phyloP scores from a whole-genome alignment of 37 sponge, comb jelly and placozoan species.

The Tethya wilhelma region DNA sequence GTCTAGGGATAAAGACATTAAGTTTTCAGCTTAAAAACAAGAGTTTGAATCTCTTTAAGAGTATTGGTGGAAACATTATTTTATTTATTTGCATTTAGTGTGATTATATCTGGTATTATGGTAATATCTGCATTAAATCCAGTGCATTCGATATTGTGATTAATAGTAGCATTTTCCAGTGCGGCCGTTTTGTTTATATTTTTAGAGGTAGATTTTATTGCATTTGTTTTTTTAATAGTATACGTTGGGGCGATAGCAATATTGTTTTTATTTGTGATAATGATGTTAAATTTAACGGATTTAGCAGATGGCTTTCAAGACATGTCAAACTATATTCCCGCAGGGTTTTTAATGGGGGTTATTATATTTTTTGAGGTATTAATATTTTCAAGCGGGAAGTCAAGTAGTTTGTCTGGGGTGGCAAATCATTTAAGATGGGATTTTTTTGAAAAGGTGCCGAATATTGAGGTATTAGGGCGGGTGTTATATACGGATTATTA shows the following conservation, averaged over 20 bases:
- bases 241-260: constrained; percentile 84
- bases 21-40: constrained; percentile 75
- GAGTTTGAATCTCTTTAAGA: constrained; percentile 78
- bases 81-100: constrained; percentile 61
- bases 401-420: not conserved
- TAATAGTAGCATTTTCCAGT: constrained; percentile 67
- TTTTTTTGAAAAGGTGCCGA: constrained; percentile 16
- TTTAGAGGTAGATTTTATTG: constrained; percentile 76
- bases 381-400: not conserved
- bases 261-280: constrained; percentile 86
- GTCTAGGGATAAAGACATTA: constrained; percentile 81
- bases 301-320: constrained; percentile 47
- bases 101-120: constrained; percentile 76
- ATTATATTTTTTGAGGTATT: constrained; percentile 59
- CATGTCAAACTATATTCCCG: constrained; percentile 68
- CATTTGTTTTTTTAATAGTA: constrained; percentile 75
- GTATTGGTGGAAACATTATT: constrained; percentile 58
- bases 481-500: constrained; percentile 78
- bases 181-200: constrained; percentile 78
- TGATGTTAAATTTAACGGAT: constrained; percentile 86
- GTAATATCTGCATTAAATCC: constrained; percentile 79
- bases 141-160: constrained; percentile 79
- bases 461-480: constrained; percentile 72
- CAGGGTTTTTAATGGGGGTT: constrained; percentile 70
- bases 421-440: constrained; percentile 26